phyloP scores from a whole-genome alignment of 2,888 invertebrate genomes.

The Thereva nobilitata region DNA sequence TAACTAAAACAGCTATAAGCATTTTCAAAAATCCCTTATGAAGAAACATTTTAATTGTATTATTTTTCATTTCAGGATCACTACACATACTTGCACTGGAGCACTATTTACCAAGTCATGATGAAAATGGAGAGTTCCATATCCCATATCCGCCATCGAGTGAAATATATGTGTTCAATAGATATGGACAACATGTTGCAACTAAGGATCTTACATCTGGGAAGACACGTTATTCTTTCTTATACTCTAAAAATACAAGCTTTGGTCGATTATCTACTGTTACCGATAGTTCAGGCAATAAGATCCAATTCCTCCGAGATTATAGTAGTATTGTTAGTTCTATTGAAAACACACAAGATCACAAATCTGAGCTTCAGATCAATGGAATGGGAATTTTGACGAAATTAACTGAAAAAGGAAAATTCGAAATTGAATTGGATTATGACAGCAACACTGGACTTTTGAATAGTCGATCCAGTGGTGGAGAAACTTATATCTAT shows the following conservation, averaged over 20 bases:
- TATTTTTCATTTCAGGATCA: slow-evolving; percentile 62
- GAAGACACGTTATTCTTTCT: slow-evolving; percentile 90
- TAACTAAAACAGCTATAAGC: no score
- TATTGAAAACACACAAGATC: slow-evolving; percentile 92
- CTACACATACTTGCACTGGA: slow-evolving; percentile 82
- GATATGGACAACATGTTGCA: slow-evolving; percentile 94
- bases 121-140: slow-evolving; percentile 88
- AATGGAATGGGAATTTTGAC: slow-evolving; percentile 91
- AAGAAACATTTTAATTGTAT: slow-evolving; percentile 28
- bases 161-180: slow-evolving; percentile 91
- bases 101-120: slow-evolving; percentile 84
- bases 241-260: slow-evolving; percentile 95
- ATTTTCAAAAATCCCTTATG: no score
- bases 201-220: slow-evolving; percentile 95
- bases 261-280: slow-evolving; percentile 93
- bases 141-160: slow-evolving; percentile 92
- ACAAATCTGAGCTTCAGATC: slow-evolving; percentile 88
- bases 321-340: slow-evolving; percentile 92
- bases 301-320: slow-evolving; percentile 88
- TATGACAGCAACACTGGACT: slow-evolving; percentile 89
- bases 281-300: slow-evolving; percentile 90
- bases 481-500: slow-evolving; percentile 86
- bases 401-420: slow-evolving; percentile 84
- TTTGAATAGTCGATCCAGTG: slow-evolving; percentile 81
- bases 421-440: slow-evolving; percentile 85